Evolutionary conservation across 2,888 invertebrate genomes (phyloP).

Genomic region (Belgica antarctica): DNA sequence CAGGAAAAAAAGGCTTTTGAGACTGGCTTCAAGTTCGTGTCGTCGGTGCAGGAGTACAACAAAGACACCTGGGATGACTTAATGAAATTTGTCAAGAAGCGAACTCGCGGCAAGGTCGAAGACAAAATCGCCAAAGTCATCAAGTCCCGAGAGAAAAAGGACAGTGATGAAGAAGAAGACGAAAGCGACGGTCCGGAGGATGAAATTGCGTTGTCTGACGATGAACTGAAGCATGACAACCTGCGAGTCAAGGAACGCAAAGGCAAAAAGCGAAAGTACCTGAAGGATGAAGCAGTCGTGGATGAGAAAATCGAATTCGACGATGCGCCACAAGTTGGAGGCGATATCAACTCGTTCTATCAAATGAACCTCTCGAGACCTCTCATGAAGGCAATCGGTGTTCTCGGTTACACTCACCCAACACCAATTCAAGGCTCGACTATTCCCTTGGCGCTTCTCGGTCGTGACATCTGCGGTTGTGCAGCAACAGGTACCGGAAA

Average conservation of each 20-base stretch:
- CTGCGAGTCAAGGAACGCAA: slow-evolving; percentile 67
- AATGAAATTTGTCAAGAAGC: slow-evolving; percentile 74
- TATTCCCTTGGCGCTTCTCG: slow-evolving; percentile 88
- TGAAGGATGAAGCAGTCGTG: slow-evolving; percentile 56
- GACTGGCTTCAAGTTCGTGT: slow-evolving; percentile 77
- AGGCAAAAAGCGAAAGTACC: slow-evolving; percentile 54
- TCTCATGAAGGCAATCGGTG: slow-evolving; percentile 83
- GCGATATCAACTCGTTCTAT: slow-evolving; percentile 71
- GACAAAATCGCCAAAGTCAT: slow-evolving; percentile 73
- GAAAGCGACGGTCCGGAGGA: slow-evolving; percentile 56
- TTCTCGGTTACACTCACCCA: slow-evolving; percentile 86
- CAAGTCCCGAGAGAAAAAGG: slow-evolving; percentile 55
- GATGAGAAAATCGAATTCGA: slow-evolving; percentile 53
- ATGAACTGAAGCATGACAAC: slow-evolving; percentile 71
- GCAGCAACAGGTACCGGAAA: slow-evolving; percentile 98
- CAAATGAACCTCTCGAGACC: slow-evolving; percentile 97
- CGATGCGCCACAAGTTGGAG: slow-evolving; percentile 57
- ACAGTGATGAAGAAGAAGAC: slow-evolving; percentile 51
- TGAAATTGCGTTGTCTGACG: slow-evolving; percentile 70
- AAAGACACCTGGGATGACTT: slow-evolving; percentile 78
- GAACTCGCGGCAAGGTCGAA: slow-evolving; percentile 76
- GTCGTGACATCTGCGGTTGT: slow-evolving; percentile 96
- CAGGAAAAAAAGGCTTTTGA: slow-evolving; percentile 73
- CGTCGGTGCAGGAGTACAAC: slow-evolving; percentile 75
- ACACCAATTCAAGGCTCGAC: slow-evolving; percentile 96